These are phyloP conservation scores for Oscheius sp. DNA, from an alignment of 2,888 invertebrate species.

Conservation along the genomic window DNA sequence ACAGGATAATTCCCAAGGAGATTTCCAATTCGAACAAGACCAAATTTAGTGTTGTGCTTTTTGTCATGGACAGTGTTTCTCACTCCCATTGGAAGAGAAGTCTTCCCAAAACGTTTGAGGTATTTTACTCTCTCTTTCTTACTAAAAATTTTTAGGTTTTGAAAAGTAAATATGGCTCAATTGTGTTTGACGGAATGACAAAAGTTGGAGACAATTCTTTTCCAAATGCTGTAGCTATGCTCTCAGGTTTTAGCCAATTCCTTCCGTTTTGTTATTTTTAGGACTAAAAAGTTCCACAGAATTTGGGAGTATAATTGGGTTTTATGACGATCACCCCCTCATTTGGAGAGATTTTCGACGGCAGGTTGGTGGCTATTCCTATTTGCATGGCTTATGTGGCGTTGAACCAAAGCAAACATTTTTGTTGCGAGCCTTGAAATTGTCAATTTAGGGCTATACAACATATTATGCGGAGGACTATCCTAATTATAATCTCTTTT, in stretches of 20 bases:
- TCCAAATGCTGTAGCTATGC: constrained; percentile 71
- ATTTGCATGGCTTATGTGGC: constrained; percentile 3
- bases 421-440: background rate
- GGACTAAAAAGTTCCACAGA: constrained; percentile 39
- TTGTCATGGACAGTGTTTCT: constrained; percentile 72
- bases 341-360: constrained; percentile 71
- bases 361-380: constrained; percentile 6
- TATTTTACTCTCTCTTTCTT: constrained; percentile 36
- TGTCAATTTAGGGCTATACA: constrained; percentile 59
- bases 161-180: constrained; percentile 35
- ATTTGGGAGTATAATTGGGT: constrained; percentile 47
- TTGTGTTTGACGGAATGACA: constrained; percentile 69
- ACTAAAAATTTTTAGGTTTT: constrained; percentile 34
- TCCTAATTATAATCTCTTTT: constrained; percentile 71
- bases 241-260: constrained; percentile 68
- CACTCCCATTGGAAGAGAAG: constrained; percentile 70
- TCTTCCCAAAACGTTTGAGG: constrained; percentile 67
- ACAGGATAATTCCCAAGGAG: constrained; percentile 38
- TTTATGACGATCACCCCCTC: constrained; percentile 70
- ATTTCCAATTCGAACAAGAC: background rate
- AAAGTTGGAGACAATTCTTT: constrained; percentile 73
- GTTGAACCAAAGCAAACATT: background rate
- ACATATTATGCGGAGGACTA: constrained; percentile 72
- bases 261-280: no score
- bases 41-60: constrained; percentile 69